Evolutionary conservation across 2,888 invertebrate genomes (phyloP).

Genomic region (Plagodis pulveraria): DNA sequence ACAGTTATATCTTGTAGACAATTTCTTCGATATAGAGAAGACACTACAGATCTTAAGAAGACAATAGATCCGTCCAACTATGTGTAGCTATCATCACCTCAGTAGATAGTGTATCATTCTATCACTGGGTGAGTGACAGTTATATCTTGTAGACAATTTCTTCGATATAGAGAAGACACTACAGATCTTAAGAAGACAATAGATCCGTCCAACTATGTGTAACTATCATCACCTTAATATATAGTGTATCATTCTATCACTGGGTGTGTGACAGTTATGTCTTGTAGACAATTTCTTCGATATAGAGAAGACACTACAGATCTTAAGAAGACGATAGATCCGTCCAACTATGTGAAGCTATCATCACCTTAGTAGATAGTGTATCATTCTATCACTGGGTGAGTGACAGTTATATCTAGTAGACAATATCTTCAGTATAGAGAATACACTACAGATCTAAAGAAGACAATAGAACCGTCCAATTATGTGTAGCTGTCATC

Average conservation of each 20-base stretch:
- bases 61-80: slow-evolving; percentile 2
- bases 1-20: slow-evolving; percentile 12
- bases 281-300: slow-evolving; percentile 10
- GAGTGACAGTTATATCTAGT: slow-evolving; percentile 15
- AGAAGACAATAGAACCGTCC: slow-evolving; percentile 2
- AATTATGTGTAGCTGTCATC: slow-evolving; percentile 17
- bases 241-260: slow-evolving; percentile 23
- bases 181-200: too few relatives aligned
- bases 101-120: slow-evolving; percentile 22
- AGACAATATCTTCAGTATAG: slow-evolving; percentile 8
- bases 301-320: neutral
- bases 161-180: slow-evolving; percentile 1
- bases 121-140: slow-evolving; percentile 23
- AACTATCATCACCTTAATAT: slow-evolving; percentile 20
- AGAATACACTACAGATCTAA: neutral
- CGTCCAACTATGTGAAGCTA: slow-evolving; percentile 8
- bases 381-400: slow-evolving; percentile 33
- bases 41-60: too few relatives aligned
- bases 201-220: slow-evolving; percentile 2
- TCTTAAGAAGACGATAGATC: neutral
- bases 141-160: slow-evolving; percentile 9
- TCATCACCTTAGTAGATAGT: slow-evolving; percentile 33
- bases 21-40: slow-evolving; percentile 3
- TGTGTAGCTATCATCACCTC: slow-evolving; percentile 14
- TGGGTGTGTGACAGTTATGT: slow-evolving; percentile 19